Base-by-base conservation (phyloP, 2,113 vertebrate species). In the Neolamprologus modestus region DNA sequence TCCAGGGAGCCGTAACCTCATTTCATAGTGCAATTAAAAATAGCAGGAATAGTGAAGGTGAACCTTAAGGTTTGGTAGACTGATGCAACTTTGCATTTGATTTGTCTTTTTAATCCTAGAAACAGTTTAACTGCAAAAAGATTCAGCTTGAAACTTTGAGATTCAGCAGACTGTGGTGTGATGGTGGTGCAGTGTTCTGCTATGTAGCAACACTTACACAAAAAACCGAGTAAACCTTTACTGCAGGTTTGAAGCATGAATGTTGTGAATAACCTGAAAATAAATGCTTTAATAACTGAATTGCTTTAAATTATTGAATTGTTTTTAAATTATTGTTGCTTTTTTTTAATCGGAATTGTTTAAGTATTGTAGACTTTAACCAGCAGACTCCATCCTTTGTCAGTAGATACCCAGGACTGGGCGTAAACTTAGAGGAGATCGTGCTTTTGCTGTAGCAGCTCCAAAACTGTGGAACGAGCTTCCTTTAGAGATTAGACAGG, bases 141-240 rank as follows among this genome's bases (percentile, higher is more conserved):
- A 40, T 40, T 40, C 37, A 40, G 37, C 37, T 40, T 40, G 37
- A 40, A 3, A 0, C 37, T 40, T 12, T 40, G 0, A 40, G 10
- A 40, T 40, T 40, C 3, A 40, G 37, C 37, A 40, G 37, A 40
- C 37, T 2, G 37, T 40, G 61, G 19, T 7, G 61, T 5, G 19
- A 2, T 37, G 31, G 17, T 7, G 21, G 21, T 24, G 21, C 24
- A 24, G 24, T 24, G 33, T 47, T 73, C 14, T 73, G 21, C 40
- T 73, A 45, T 73, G 37, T 24, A 45, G 13, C 68, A 45, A 45
- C 68, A 26, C 13, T 13, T 73, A 4, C 66, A 71, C n/a, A 2
- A 73, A 73, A 24, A 73, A 12, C 3, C 8, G 0, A 6, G 68
- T 45, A 47, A 28, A 73, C 4, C 21, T 47, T 47, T 76, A 0